Percentiles rank a stretch among this genome's conserved stretches.
phyloP scores from a whole-genome alignment of 37 sponge, comb jelly and placozoan genomes.

The Chondrosia reniformis region DNA sequence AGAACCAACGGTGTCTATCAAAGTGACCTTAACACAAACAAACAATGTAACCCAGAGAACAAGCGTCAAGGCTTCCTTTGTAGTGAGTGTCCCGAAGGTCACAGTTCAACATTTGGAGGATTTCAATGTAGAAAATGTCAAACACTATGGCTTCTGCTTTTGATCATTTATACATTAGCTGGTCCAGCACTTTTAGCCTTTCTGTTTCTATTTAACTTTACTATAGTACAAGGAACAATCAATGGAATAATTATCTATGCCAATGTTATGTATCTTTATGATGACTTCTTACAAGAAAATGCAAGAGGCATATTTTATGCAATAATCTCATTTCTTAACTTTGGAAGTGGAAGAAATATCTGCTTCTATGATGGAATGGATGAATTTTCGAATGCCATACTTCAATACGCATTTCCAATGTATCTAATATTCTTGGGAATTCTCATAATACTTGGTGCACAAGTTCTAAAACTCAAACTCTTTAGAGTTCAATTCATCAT shows the following conservation, averaged over 20 bases:
- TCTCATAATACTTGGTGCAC: conserved; percentile 16
- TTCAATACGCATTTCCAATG: not conserved
- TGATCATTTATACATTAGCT: conserved; percentile 9
- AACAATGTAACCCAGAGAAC: not conserved
- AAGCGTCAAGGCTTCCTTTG: conserved; percentile 39
- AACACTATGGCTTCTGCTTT: conserved; percentile 5
- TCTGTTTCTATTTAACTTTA: not conserved
- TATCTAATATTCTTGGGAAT: conserved; percentile 38
- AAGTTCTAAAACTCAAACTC: not conserved
- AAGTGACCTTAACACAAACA: not conserved
- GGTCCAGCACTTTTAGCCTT: not conserved
- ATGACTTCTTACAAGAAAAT: not conserved
- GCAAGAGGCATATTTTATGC: not conserved
- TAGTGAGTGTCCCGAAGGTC: conserved; percentile 23
- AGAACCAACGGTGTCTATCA: not conserved
- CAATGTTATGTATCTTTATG: not conserved
- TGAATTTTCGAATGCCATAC: not conserved
- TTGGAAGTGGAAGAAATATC: not conserved
- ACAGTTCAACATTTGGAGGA: conserved; percentile 29
- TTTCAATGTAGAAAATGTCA: conserved; percentile 19
- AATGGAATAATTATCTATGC: not conserved
- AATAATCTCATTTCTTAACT: not conserved
- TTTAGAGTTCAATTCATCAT: conserved; percentile 6
- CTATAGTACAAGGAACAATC: not conserved
- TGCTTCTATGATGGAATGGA: conserved; percentile 4